Evolutionary conservation across 2,113 vertebrate species (phyloP).

Genomic region (Myrmecophaga tridactyla): DNA sequence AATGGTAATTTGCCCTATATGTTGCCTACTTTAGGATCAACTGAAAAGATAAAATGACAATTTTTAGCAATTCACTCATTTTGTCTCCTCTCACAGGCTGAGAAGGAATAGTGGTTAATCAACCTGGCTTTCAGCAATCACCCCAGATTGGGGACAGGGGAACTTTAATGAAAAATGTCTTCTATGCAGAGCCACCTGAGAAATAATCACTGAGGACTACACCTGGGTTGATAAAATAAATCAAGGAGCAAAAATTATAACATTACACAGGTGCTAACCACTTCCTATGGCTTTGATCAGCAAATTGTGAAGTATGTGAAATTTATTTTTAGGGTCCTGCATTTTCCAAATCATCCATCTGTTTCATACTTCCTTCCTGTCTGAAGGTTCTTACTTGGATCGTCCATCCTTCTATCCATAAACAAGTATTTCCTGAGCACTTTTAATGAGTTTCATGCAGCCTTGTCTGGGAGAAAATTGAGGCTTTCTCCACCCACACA

Average conservation of each 20-base stretch:
- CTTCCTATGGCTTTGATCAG: conserved; percentile 41
- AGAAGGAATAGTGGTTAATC: conserved; percentile 39
- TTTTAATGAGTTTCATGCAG: background rate
- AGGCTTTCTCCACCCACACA: background rate
- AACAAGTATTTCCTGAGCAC: background rate
- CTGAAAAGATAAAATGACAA: conserved; percentile 26
- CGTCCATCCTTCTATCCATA: background rate
- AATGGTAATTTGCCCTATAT: background rate
- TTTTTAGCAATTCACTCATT: conserved; percentile 29
- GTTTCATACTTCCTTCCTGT: background rate
- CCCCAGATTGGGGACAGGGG: background rate
- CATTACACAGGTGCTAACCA: conserved; percentile 31
- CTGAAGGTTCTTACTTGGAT: background rate
- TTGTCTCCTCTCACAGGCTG: background rate
- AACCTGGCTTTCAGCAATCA: conserved; percentile 62
- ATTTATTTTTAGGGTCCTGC: conserved; percentile 58
- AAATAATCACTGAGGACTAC: conserved; percentile 54
- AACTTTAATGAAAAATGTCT: conserved; percentile 5
- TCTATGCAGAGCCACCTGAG: background rate
- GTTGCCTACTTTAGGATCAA: conserved; percentile 15
- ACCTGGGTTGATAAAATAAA: conserved; percentile 66
- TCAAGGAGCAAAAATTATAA: conserved; percentile 37
- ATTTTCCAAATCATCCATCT: conserved; percentile 39
- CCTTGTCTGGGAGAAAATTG: background rate
- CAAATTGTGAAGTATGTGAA: conserved; percentile 26